phyloP scores from a whole-genome alignment of 2,888 invertebrate species.

The Nezara viridula region DNA sequence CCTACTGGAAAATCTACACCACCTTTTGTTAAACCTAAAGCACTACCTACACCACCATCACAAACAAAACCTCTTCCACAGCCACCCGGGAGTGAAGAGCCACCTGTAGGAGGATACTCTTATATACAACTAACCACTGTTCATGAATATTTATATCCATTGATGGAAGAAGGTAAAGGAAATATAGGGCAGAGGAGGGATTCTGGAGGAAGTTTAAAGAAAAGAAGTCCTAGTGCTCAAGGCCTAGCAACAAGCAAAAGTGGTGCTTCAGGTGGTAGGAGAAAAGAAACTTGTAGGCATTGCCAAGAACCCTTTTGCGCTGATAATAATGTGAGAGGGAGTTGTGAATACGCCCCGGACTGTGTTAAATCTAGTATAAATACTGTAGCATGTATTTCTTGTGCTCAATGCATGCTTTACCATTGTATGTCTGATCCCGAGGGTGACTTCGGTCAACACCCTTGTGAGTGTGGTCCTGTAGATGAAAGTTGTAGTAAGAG shows the following conservation, averaged over 20 bases:
- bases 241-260: conserved; percentile 79
- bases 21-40: conserved; percentile 55
- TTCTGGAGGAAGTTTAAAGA: conserved; percentile 64
- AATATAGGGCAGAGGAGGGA: conserved; percentile 59
- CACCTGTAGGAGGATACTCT: conserved; percentile 73
- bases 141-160: conserved; percentile 70
- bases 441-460: conserved; percentile 87
- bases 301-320: conserved; percentile 84
- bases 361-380: conserved; percentile 84
- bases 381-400: conserved; percentile 85
- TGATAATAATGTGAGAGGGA: conserved; percentile 88
- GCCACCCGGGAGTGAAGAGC: conserved; percentile 74
- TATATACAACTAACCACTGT: conserved; percentile 76
- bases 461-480: conserved; percentile 81
- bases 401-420: conserved; percentile 91
- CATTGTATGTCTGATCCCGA: conserved; percentile 94
- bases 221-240: conserved; percentile 62
- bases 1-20: conserved; percentile 66
- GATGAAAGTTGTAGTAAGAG: conserved; percentile 81
- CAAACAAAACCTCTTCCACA: conserved; percentile 67
- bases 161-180: conserved; percentile 64
- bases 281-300: conserved; percentile 74
- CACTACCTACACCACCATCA: conserved; percentile 65
- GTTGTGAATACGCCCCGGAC: conserved; percentile 90
- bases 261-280: conserved; percentile 72